These are phyloP conservation scores for Poecilia gillii DNA, from an alignment of 2,797 vertebrate genomes.

Conservation along the genomic window DNA sequence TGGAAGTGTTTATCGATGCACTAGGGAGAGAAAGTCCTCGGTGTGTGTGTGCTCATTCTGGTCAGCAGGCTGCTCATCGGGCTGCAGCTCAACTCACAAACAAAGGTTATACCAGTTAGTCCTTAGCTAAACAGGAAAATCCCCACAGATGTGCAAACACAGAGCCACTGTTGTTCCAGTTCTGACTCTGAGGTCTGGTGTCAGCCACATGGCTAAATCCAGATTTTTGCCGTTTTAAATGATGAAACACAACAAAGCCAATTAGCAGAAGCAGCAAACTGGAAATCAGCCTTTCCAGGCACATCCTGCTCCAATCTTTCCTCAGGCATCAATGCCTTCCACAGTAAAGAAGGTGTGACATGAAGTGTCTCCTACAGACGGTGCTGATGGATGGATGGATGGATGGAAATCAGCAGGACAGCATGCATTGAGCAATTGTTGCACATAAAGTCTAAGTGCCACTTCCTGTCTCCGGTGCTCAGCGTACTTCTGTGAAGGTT, in stretches of 20 bases:
- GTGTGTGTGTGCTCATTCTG: slow-evolving; percentile 29
- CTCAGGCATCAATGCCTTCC: slow-evolving; percentile 22
- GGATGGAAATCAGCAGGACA: slow-evolving; percentile 56
- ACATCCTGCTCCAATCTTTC: slow-evolving; percentile 13
- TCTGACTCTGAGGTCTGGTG: neutral
- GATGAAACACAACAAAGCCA: slow-evolving; percentile 3
- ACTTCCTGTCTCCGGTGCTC: slow-evolving; percentile 14
- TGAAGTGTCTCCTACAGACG: slow-evolving; percentile 32
- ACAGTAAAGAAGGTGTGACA: slow-evolving; percentile 46
- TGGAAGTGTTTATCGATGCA: slow-evolving; percentile 29
- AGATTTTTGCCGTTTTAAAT: neutral
- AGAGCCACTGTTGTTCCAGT: neutral
- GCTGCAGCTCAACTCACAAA: slow-evolving; percentile 46
- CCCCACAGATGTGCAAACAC: slow-evolving; percentile 67
- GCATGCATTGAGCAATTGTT: slow-evolving; percentile 29
- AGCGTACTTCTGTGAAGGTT: slow-evolving; percentile 14
- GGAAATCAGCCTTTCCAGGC: slow-evolving; percentile 22
- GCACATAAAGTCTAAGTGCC: slow-evolving; percentile 35
- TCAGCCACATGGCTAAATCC: neutral
- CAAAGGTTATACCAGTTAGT: slow-evolving; percentile 31
- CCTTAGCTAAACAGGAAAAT: slow-evolving; percentile 44
- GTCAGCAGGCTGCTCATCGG: slow-evolving; percentile 39
- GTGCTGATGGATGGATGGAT: slow-evolving; percentile 21
- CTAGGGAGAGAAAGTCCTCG: slow-evolving; percentile 41
- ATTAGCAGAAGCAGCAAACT: slow-evolving; percentile 19